These are phyloP conservation scores for Panopea generosa DNA, from an alignment of 2,888 invertebrate genomes.

Conservation along the genomic window DNA sequence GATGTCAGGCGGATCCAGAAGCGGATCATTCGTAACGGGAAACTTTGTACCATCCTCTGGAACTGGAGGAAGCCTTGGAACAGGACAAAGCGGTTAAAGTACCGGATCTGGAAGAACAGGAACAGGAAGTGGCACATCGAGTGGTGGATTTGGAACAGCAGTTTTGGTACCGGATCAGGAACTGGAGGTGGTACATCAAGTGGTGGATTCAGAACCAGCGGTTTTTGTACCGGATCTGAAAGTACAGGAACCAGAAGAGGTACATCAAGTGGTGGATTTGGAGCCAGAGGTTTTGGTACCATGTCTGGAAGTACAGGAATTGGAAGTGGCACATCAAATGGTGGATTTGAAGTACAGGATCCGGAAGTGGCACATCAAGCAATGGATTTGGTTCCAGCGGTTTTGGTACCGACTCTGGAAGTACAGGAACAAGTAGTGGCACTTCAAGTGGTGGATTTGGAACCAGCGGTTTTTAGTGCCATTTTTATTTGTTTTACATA, in stretches of 20 bases:
- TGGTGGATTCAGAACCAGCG: conserved; percentile 11
- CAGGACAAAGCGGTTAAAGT: not conserved
- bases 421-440: conserved; percentile 17
- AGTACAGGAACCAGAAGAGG: conserved; percentile 22
- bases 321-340: not conserved
- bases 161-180: not conserved
- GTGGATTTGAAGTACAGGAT: not conserved
- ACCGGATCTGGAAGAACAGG: not conserved
- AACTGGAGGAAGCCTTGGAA: conserved; percentile 1
- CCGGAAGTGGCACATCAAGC: not conserved
- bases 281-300: not conserved
- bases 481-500: too few species aligned
- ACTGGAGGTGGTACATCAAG: not conserved
- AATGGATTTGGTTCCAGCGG: conserved; percentile 13
- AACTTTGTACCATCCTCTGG: not conserved
- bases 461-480: too few species aligned
- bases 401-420: conserved; percentile 41
- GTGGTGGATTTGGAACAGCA: not conserved
- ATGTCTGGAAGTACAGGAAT: not conserved
- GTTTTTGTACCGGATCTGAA: conserved; percentile 41
- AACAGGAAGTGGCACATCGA: not conserved
- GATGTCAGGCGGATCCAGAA: not conserved
- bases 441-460: conserved; percentile 8
- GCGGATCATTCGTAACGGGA: not conserved
- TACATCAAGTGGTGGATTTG: conserved; percentile 7